These are phyloP conservation scores for Manis crassicaudata DNA, from an alignment of 2,797 vertebrate species.

Conservation along the genomic window DNA sequence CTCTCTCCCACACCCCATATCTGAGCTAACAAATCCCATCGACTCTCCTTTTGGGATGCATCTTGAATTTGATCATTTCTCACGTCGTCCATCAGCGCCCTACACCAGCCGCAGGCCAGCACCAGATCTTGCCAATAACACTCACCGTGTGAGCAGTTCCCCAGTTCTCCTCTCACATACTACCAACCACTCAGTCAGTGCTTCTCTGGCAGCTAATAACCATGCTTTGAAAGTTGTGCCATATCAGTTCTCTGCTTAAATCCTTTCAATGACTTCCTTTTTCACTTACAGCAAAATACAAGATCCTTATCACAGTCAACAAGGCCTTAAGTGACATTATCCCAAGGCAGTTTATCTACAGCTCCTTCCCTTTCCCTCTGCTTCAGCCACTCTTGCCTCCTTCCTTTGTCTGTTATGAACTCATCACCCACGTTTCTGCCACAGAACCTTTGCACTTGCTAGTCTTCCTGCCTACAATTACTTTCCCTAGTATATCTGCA, in stretches of 20 bases:
- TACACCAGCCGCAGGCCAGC: background rate
- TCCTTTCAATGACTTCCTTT: background rate
- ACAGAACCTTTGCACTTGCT: background rate
- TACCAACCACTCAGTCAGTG: rapidly evolving
- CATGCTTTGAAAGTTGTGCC: background rate
- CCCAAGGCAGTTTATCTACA: rapidly evolving
- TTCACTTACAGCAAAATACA: background rate
- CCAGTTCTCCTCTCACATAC: too few species aligned
- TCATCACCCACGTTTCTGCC: background rate
- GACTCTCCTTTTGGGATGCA: background rate
- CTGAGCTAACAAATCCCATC: background rate
- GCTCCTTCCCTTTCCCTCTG: background rate
- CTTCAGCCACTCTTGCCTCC: background rate
- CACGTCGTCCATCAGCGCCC: too few species aligned
- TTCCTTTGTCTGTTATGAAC: background rate
- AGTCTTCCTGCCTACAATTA: background rate
- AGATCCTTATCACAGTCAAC: background rate
- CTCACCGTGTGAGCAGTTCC: background rate
- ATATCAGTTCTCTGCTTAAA: background rate
- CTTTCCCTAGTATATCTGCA: background rate
- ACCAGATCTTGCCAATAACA: background rate
- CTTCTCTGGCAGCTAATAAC: background rate
- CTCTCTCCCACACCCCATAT: background rate
- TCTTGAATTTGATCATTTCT: background rate
- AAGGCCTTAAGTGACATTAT: rapidly evolving